Percentiles rank a stretch among this genome's conserved stretches.
phyloP scores from a whole-genome alignment of 2,888 invertebrate genomes.

The Alsophila aescularia region DNA sequence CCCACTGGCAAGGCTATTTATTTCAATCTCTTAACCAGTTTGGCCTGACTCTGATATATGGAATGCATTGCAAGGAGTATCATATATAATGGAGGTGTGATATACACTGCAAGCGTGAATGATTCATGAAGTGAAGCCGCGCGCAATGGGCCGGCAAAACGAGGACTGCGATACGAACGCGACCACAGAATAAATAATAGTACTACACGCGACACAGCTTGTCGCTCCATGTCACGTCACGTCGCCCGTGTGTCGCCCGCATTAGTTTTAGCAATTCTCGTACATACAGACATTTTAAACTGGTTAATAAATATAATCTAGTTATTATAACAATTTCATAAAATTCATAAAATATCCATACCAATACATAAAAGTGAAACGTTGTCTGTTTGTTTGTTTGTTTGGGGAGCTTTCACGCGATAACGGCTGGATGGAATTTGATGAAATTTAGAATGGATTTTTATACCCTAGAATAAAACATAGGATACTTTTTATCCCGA shows the following conservation, averaged over 20 bases:
- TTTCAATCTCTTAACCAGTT: not conserved
- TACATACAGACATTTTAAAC: not conserved
- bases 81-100: slow-evolving; percentile 6
- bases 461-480: too few relatives aligned
- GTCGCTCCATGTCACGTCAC: slow-evolving; percentile 15
- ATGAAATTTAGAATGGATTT: too few relatives aligned
- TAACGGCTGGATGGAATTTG: too few relatives aligned
- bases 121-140: slow-evolving; percentile 54
- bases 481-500: too few relatives aligned
- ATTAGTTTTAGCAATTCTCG: slow-evolving; percentile 3
- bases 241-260: slow-evolving; percentile 18
- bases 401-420: too few relatives aligned
- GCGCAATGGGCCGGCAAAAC: slow-evolving; percentile 51
- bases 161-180: slow-evolving; percentile 53
- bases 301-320: too few relatives aligned
- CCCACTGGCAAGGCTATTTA: slow-evolving; percentile 3
- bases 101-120: slow-evolving; percentile 44
- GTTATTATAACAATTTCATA: too few relatives aligned
- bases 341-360: too few relatives aligned
- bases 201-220: slow-evolving; percentile 33
- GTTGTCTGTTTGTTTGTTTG: too few relatives aligned
- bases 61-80: slow-evolving; percentile 1
- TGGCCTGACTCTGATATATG: not conserved
- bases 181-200: too few relatives aligned
- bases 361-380: too few relatives aligned